Conservation (phyloP, 2,113 vertebrate species). For the Rhabdornis inornatus region DNA sequence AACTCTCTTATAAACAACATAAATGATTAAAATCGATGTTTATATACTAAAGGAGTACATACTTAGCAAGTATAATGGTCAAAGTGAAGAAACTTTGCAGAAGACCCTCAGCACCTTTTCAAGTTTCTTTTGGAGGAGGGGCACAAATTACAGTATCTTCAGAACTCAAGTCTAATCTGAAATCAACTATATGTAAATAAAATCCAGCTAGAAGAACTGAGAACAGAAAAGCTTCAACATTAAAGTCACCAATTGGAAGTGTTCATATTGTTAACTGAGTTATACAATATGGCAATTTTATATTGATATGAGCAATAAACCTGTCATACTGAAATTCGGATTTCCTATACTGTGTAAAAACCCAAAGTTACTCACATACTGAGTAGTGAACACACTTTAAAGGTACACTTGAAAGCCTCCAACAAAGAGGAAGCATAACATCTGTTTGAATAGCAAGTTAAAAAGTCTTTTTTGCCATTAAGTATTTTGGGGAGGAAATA, state of each 20-base stretch:
- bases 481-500: conserved; percentile 46
- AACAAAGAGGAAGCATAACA: conserved; percentile 52
- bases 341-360: conserved; percentile 43
- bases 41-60: conserved; percentile 21
- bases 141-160: conserved; percentile 59
- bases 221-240: conserved; percentile 47
- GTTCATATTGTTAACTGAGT: conserved; percentile 68
- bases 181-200: conserved; percentile 30
- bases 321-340: conserved; percentile 41
- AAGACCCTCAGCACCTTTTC: conserved; percentile 35
- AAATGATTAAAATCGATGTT: conserved; percentile 17
- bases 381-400: conserved; percentile 49
- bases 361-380: background rate
- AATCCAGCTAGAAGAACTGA: conserved; percentile 52
- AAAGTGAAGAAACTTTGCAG: conserved; percentile 28
- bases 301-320: conserved; percentile 59
- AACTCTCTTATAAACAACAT: background rate
- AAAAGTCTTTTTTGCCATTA: conserved; percentile 61
- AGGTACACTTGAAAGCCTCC: conserved; percentile 32
- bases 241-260: conserved; percentile 48
- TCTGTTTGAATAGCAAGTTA: conserved; percentile 63
- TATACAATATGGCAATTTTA: conserved; percentile 63
- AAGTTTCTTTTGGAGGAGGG: background rate
- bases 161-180: conserved; percentile 56
- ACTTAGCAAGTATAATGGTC: conserved; percentile 36